These are phyloP conservation scores for Acromyrmex heyeri DNA, from an alignment of 1,140 invertebrate species.

Conservation along the genomic window DNA sequence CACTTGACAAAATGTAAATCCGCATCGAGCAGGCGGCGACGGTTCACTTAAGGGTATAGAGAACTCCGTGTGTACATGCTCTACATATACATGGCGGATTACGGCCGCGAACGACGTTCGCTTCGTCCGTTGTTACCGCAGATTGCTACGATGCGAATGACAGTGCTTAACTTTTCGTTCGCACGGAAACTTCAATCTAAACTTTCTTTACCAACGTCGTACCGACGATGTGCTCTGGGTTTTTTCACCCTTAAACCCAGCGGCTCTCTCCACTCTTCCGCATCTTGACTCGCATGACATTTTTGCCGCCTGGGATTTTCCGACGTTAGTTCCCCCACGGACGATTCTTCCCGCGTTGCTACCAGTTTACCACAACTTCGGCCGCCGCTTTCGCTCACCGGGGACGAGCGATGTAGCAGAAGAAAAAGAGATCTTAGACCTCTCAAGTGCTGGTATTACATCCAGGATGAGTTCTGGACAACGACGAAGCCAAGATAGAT, in stretches of 20 bases:
- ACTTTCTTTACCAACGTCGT: conserved; percentile 71
- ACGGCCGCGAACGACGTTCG: conserved; percentile 40
- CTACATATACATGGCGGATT: conserved; percentile 59
- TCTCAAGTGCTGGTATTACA: conserved; percentile 44
- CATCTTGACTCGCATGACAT: conserved; percentile 21
- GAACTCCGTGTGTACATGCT: conserved; percentile 5
- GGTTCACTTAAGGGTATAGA: conserved; percentile 32
- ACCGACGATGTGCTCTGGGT: conserved; percentile 3
- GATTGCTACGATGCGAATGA: conserved; percentile 75
- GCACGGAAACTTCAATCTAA: conserved; percentile 80
- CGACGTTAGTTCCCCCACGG: conserved; percentile 36
- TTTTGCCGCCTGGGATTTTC: conserved; percentile 49
- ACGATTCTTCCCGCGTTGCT: conserved; percentile 56
- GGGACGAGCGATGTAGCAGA: conserved; percentile 27
- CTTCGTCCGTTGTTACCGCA: conserved; percentile 67
- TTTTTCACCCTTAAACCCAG: conserved; percentile 18
- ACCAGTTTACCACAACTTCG: conserved; percentile 60
- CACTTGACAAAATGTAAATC: conserved; percentile 60
- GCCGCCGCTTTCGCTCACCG: conserved; percentile 17
- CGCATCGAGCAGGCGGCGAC: conserved; percentile 25
- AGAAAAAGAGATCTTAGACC: conserved; percentile 57
- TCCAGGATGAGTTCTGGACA: conserved; percentile 68
- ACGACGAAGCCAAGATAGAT: conserved; percentile 50
- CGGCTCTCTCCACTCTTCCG: neutral
- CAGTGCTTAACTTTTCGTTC: conserved; percentile 80